Conservation (phyloP, 2,888 invertebrate species). For the Eupeodes luniger region DNA sequence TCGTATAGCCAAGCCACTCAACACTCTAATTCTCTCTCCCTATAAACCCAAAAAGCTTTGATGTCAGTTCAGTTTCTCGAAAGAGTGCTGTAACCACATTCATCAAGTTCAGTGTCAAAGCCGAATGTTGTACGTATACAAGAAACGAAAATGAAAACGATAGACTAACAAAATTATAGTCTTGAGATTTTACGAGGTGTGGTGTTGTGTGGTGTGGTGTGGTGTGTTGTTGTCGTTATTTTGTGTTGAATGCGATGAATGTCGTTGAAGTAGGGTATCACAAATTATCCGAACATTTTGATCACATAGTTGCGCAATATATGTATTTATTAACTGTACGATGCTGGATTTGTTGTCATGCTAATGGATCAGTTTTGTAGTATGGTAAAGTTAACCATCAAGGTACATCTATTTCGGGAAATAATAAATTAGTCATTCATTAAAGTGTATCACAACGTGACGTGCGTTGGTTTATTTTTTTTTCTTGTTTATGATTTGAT, state of each 20-base stretch:
- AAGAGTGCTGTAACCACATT: conserved; percentile 57
- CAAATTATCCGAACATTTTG: conserved; percentile 39
- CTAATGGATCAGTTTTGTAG: conserved; percentile 52
- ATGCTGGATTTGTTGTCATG: conserved; percentile 45
- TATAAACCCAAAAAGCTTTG: background rate
- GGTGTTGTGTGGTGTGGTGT: conserved; percentile 44
- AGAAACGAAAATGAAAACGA: no score
- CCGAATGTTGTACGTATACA: conserved; percentile 51
- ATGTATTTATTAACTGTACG: conserved; percentile 55
- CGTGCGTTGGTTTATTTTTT: conserved; percentile 20
- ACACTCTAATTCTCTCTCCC: background rate
- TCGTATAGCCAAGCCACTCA: background rate
- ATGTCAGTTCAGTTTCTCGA: conserved; percentile 41
- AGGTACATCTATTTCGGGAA: conserved; percentile 30
- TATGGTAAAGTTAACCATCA: conserved; percentile 18
- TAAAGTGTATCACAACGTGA: conserved; percentile 30
- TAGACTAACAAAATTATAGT: conserved; percentile 52
- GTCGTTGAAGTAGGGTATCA: conserved; percentile 2
- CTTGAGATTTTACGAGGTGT: conserved; percentile 70
- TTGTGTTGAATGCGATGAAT: conserved; percentile 25
- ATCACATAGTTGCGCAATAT: conserved; percentile 63
- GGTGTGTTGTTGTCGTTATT: conserved; percentile 10
- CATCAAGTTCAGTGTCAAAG: conserved; percentile 76
- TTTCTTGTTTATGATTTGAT: conserved; percentile 7
- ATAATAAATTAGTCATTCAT: conserved; percentile 50